Conservation (phyloP, 2,113 vertebrate genomes). For the Ictalurus furcatus region DNA sequence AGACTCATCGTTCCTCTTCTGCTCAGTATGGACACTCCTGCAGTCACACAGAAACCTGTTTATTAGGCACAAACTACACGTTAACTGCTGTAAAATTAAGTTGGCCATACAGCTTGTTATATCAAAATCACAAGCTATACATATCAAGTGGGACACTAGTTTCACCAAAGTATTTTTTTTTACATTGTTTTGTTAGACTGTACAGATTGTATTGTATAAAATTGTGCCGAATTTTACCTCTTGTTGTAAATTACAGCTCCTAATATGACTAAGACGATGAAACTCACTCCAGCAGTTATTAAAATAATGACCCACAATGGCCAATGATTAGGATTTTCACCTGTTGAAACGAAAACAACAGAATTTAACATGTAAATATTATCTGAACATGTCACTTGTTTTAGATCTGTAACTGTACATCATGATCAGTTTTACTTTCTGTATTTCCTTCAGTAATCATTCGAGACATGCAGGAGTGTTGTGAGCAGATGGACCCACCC, state of each 20-base stretch:
- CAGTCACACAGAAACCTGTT: background rate
- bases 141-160: too few relatives aligned
- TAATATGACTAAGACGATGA: background rate
- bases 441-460: background rate
- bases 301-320: background rate
- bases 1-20: background rate
- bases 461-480: background rate
- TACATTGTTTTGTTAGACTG: background rate
- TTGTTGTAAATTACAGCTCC: constrained; percentile 16
- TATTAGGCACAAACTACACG: background rate
- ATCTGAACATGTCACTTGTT: background rate
- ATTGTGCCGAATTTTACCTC: background rate
- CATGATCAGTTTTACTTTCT: too few relatives aligned
- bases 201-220: too few relatives aligned
- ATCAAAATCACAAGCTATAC: too few relatives aligned
- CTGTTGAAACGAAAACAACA: background rate
- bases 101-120: too few relatives aligned
- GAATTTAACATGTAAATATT: background rate
- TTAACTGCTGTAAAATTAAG: too few relatives aligned
- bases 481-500: background rate
- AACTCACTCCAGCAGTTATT: background rate
- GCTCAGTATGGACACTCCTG: background rate
- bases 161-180: too few relatives aligned
- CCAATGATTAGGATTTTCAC: background rate
- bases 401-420: too few relatives aligned